phyloP scores from a whole-genome alignment of 64 coral and sea anemone genomes.

The Acropora yongei region DNA sequence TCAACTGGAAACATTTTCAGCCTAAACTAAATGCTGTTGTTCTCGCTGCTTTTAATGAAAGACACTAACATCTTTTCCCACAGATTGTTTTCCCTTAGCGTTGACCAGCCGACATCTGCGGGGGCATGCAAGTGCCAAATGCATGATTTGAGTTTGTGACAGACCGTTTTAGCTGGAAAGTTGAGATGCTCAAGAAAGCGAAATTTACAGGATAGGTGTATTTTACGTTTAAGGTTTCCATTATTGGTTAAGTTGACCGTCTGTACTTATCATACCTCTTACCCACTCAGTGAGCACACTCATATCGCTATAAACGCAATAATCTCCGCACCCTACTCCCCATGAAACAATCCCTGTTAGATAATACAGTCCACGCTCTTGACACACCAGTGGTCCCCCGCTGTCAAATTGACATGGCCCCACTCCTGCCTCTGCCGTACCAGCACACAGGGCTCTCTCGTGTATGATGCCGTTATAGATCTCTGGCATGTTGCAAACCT shows the following conservation, averaged over 20 bases:
- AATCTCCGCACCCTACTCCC: constrained; percentile 59
- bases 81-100: too few relatives aligned
- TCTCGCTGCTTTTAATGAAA: too few relatives aligned
- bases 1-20: too few relatives aligned
- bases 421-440: constrained; percentile 24
- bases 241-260: background rate
- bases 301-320: constrained; percentile 66
- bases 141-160: too few relatives aligned
- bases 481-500: constrained; percentile 50
- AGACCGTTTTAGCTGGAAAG: too few relatives aligned
- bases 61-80: too few relatives aligned
- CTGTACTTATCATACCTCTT: constrained; percentile 9
- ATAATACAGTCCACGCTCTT: constrained; percentile 59
- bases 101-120: too few relatives aligned
- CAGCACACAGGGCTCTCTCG: constrained; percentile 63
- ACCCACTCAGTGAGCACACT: constrained; percentile 50
- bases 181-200: too few relatives aligned
- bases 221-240: too few relatives aligned
- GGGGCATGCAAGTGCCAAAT: too few relatives aligned
- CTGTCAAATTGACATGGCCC: constrained; percentile 74
- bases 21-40: too few relatives aligned
- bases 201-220: too few relatives aligned
- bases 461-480: constrained; percentile 58
- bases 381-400: constrained; percentile 64
- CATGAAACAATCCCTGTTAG: constrained; percentile 59